Percentiles rank a stretch among this genome's conserved stretches.
Conservation (phyloP, 2,888 invertebrate genomes). For the Arrhopalites spinosus region DNA sequence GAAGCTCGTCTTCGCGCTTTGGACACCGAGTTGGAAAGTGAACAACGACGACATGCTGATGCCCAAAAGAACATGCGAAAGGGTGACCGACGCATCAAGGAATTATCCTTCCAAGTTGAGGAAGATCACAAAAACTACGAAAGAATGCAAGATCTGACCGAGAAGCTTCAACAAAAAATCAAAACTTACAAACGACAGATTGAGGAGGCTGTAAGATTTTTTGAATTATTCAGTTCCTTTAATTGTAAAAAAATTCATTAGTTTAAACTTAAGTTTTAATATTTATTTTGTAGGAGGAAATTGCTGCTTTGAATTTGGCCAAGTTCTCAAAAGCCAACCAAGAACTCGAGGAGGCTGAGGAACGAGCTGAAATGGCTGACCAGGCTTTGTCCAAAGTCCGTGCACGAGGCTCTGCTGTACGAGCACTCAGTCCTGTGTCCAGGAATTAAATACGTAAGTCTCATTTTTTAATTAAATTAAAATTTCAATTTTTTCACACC, state of each 20-base stretch:
- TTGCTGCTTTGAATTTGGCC: constrained; percentile 62
- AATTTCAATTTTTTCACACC: too few species aligned
- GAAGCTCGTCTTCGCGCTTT: constrained; percentile 95
- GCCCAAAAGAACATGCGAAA: constrained; percentile 98
- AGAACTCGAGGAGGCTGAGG: constrained; percentile 56
- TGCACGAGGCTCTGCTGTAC: constrained; percentile 92
- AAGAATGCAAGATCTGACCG: constrained; percentile 98
- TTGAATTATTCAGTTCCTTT: constrained; percentile 43
- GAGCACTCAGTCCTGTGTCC: constrained; percentile 70
- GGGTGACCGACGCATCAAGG: constrained; percentile 96
- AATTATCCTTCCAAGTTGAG: constrained; percentile 96
- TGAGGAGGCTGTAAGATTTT: constrained; percentile 90
- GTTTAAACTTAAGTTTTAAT: not conserved
- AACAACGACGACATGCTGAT: constrained; percentile 98
- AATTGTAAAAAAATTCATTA: not conserved
- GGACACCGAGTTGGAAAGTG: constrained; percentile 90
- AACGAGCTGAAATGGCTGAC: constrained; percentile 51
- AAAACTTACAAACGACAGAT: constrained; percentile 99
- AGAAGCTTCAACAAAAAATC: constrained; percentile 99
- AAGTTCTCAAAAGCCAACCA: constrained; percentile 61
- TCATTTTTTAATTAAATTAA: too few species aligned
- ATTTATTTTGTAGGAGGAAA: constrained; percentile 58
- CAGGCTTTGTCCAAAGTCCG: constrained; percentile 97
- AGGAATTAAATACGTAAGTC: constrained; percentile 21
- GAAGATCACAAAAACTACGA: constrained; percentile 99